Evolutionary conservation across 2,888 invertebrate genomes (phyloP).

Genomic region (Anodontia alba): DNA sequence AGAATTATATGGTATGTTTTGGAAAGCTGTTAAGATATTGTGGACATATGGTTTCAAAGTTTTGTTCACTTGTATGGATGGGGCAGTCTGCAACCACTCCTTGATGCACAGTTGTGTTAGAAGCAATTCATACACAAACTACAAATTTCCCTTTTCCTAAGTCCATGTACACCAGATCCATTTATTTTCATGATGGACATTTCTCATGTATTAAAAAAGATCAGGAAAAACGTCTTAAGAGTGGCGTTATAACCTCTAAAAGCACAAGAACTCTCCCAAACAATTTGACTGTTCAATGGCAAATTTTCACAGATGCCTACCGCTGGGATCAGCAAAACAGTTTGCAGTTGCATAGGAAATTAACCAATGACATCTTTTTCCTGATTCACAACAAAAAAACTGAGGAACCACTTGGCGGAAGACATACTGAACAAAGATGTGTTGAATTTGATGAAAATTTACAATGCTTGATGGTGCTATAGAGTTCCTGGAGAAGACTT

Average conservation of each 20-base stretch:
- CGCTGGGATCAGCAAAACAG: constrained; percentile 52
- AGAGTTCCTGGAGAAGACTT: constrained; percentile 45
- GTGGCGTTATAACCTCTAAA: constrained; percentile 19
- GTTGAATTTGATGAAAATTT: constrained; percentile 39
- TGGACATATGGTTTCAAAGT: constrained; percentile 22
- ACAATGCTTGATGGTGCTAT: constrained; percentile 46
- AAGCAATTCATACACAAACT: no score
- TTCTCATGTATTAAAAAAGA: constrained; percentile 54
- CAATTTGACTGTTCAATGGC: constrained; percentile 24
- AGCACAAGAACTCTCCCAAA: constrained; percentile 3
- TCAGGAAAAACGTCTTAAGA: constrained; percentile 44
- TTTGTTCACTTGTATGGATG: constrained; percentile 26
- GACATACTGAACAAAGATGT: constrained; percentile 43
- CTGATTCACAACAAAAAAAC: constrained; percentile 39
- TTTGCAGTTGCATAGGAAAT: constrained; percentile 46
- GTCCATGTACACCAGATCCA: constrained; percentile 24
- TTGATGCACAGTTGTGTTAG: constrained; percentile 22
- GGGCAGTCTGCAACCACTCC: constrained; percentile 18
- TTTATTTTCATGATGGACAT: constrained; percentile 49
- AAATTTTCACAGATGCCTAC: constrained; percentile 40
- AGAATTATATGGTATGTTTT: constrained; percentile 34
- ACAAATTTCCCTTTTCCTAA: not conserved
- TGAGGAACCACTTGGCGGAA: constrained; percentile 22
- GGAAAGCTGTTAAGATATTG: constrained; percentile 30
- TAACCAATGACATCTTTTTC: constrained; percentile 50